Evolutionary conservation across 1,140 invertebrate genomes (phyloP).

Genomic region (Papilio polyxenes): DNA sequence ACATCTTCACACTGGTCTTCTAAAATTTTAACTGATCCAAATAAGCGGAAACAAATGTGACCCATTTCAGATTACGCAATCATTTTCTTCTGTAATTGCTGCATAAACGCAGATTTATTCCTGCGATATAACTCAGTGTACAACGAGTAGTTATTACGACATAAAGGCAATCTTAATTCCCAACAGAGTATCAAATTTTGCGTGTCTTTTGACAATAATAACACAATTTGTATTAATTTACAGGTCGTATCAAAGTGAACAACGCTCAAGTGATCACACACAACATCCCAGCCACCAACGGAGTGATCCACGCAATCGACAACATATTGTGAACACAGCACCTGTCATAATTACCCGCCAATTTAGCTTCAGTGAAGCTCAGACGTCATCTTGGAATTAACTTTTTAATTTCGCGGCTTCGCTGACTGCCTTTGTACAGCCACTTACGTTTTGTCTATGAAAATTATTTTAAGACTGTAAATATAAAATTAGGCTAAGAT

Average conservation of each 20-base stretch:
- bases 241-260: slow-evolving; percentile 91
- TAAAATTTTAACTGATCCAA: too few species aligned
- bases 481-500: slow-evolving; percentile 70
- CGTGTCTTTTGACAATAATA: too few species aligned
- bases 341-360: slow-evolving; percentile 50
- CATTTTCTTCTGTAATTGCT: too few species aligned
- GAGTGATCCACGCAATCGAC: slow-evolving; percentile 93
- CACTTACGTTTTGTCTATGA: slow-evolving; percentile 27
- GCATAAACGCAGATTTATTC: too few species aligned
- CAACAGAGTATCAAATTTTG: too few species aligned
- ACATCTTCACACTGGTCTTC: too few species aligned
- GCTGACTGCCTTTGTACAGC: slow-evolving; percentile 32
- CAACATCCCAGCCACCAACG: slow-evolving; percentile 93
- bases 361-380: slow-evolving; percentile 75
- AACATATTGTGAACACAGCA: slow-evolving; percentile 82
- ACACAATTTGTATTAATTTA: slow-evolving; percentile 28
- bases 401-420: slow-evolving; percentile 35
- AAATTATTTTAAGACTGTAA: slow-evolving; percentile 74
- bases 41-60: too few species aligned
- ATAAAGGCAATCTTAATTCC: too few species aligned
- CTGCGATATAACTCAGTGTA: too few species aligned
- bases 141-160: too few species aligned
- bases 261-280: slow-evolving; percentile 88
- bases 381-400: slow-evolving; percentile 35
- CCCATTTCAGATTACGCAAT: too few species aligned